Conservation (phyloP, 1,140 invertebrate genomes). For the Euborellia annulipes region DNA sequence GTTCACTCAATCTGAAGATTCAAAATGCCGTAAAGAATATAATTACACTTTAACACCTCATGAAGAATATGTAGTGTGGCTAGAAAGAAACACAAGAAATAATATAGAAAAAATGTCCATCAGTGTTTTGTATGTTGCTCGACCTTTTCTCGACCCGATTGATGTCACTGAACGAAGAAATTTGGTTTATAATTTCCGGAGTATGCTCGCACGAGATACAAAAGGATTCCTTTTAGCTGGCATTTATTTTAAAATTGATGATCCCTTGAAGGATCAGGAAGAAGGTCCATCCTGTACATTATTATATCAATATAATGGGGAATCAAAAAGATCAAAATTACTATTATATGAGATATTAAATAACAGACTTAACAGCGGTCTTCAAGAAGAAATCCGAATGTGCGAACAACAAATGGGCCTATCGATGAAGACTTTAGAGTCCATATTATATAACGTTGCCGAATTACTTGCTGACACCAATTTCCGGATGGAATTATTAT, state of each 20-base stretch:
- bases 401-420: constrained; percentile 56
- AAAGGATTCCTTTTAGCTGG: constrained; percentile 67
- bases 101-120: constrained; percentile 27
- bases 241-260: constrained; percentile 59
- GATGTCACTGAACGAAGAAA: constrained; percentile 78
- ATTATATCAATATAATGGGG: constrained; percentile 51
- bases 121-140: constrained; percentile 58
- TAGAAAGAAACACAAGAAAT: constrained; percentile 48
- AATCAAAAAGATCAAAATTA: constrained; percentile 48
- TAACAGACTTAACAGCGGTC: background rate
- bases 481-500: constrained; percentile 51
- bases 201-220: constrained; percentile 57
- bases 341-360: constrained; percentile 31
- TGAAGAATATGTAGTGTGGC: constrained; percentile 64
- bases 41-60: constrained; percentile 48
- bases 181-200: constrained; percentile 73
- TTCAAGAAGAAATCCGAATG: constrained; percentile 37
- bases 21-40: constrained; percentile 60
- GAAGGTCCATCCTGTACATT: constrained; percentile 50
- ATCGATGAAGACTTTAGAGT: constrained; percentile 38
- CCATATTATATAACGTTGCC: constrained; percentile 43
- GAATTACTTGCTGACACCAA: constrained; percentile 51
- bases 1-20: constrained; percentile 65
- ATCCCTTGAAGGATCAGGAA: no score
- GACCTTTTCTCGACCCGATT: constrained; percentile 62